Evolutionary conservation across 1,140 invertebrate species (phyloP), one percentile per base, ranked within the genome.

Genomic region (Gerris buenoi): DNA sequence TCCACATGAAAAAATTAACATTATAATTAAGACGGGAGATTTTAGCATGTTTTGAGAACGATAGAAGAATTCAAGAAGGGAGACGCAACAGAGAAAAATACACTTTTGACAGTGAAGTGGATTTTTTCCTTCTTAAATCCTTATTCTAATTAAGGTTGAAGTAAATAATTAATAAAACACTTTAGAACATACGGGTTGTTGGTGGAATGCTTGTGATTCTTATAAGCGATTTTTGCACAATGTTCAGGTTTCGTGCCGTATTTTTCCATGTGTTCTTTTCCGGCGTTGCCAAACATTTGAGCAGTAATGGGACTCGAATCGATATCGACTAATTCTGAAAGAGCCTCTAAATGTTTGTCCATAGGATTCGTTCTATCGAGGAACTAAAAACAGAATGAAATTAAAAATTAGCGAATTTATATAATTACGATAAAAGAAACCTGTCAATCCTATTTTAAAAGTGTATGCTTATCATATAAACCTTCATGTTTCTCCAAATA

Each of bases 241-340:
- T 98, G 95, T 64, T 93, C 85, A 25, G 87, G 83, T 70, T 86
- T 95, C 0, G 94, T 95, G 26, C 94, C 95, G 79, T 97, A 97
- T 78, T 95, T 96, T 73, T 93, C 85, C 93, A 98, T 98, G 74
- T 99, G 95, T 73, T 99, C 96, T 63, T 88, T 79, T 10, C 90
- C 97, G 69, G 96, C 96, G 79, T 97, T 96, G 14, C 93, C 95
- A 82, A 98, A 98, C 77, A 98, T 82, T 78, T 98, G 96, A 3
- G 93, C 88, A n/a, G 92, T 87, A 66, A 97, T 82, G 1, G 95
- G 95, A 5, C 88, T 84, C 10, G 81, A 80, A 60, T 87, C 83
- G 0, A 97, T 63, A 2, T 91, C 94, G 63, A 84, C 83, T 15
- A 89, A 77, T 62, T 97, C 87, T 1, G 84, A 79, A 89, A 98